Evolutionary conservation across 37 sponge, comb jelly and placozoan genomes (phyloP).

Genomic region (Amphimedon queenslandica): DNA sequence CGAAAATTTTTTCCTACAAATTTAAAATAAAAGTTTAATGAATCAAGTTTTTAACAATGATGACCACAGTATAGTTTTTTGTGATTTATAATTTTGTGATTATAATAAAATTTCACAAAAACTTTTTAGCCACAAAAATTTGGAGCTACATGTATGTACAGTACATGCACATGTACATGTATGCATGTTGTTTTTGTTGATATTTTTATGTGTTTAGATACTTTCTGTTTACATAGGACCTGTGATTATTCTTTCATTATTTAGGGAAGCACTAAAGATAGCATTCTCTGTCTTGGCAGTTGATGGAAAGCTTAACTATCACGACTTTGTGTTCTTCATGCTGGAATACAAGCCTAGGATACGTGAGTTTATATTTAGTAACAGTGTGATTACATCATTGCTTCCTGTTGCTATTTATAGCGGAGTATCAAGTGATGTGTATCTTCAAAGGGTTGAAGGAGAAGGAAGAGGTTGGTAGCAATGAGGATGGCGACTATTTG

Average conservation of each 20-base stretch:
- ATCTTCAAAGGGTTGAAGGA: conserved; percentile 67
- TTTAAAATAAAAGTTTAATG: too few species aligned
- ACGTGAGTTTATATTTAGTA: conserved; percentile 35
- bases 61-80: too few species aligned
- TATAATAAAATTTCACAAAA: too few species aligned
- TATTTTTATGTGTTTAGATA: too few species aligned
- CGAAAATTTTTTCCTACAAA: too few species aligned
- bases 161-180: too few species aligned
- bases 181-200: too few species aligned
- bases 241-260: neutral
- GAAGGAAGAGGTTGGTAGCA: too few species aligned
- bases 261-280: conserved; percentile 47
- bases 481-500: conserved; percentile 4
- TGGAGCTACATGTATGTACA: too few species aligned
- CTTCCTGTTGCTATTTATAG: conserved; percentile 28
- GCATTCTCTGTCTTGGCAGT: conserved; percentile 31
- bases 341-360: conserved; percentile 49
- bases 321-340: conserved; percentile 68
- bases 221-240: neutral
- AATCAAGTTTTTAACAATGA: too few species aligned
- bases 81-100: too few species aligned
- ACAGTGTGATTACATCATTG: neutral
- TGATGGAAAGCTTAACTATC: conserved; percentile 26
- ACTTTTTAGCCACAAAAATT: too few species aligned
- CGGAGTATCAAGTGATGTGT: conserved; percentile 76